Base-by-base conservation (phyloP, 2,888 invertebrate genomes). In the Phengaris alcon region DNA sequence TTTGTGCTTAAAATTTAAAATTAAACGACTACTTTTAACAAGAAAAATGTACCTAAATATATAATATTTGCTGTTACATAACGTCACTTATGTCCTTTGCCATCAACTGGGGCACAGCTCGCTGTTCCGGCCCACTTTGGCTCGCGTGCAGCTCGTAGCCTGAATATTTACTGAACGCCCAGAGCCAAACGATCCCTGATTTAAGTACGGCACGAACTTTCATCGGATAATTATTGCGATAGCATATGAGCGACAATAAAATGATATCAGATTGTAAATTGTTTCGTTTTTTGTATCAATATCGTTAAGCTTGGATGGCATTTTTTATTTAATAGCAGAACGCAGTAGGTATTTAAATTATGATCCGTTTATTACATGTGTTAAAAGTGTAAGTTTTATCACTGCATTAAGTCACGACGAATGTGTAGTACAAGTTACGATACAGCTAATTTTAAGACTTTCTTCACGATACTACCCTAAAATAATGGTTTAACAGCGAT, bases 101-200 rank as follows among this genome's bases (percentile, higher is more conserved):
- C 44, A 0, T 44, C 68, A 13, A 35, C 70, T 70, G 22, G 72
- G 72, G 72, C 72, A 72, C 35, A 13, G 22, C 51, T 72, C 13
- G 48, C 35, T 35, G 48, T 48, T 48, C 70, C 48, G 70, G 70
- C 70, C 70, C 70, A 70, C 12, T 70, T 70, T 52, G 72, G 72
- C 72, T 72, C 72, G 54, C 72, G 72, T 72, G 72, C 68, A 35
- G 22, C 46, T 68, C 69, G 22, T 35, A 10, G 15, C 51, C 52
- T 72, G 72, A 72, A 72, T 72, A 72, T 72, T 72, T 72, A 72
- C 72, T 22, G 52, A 72, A 12, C 52, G 72, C 51, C 51, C 7
- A n/a, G 46, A 22, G 52, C 72, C 72, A 52, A 22, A 52, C 35
- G 35, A 51, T 52, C 12, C 10, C 15, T 15, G 54, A 72, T 72